Base-by-base conservation (phyloP, 2,113 vertebrate species). In the Mola mola region DNA sequence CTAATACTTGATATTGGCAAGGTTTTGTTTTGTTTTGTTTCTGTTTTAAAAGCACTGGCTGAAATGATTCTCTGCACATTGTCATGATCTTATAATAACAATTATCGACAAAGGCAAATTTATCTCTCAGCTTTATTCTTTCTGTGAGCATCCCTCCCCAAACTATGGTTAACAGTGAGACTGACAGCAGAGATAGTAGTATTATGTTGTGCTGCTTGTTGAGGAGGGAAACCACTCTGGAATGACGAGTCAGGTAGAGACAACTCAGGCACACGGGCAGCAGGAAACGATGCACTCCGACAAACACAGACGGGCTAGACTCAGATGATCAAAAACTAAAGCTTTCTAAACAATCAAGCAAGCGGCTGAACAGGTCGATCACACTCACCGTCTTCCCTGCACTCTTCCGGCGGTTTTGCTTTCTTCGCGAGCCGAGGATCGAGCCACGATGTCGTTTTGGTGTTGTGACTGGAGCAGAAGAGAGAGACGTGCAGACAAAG, bases 381-480 rank as follows among this genome's bases (percentile, higher is more conserved):
- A 52, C 16, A 83, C 96, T 95, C 93, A 99, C 97, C 97, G 83
- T 98, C 96, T 90, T 98, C 97, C 85, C 95, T 94, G 92, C 97
- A 99, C 86, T 98, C 97, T 94, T 99, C 97, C 46, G 96, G 96
- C 56, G 96, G 97, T 87, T 99, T 99, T 82, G 96, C 96, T 91
- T 96, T 98, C 93, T 97, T 98, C 50, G 96, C 96, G 77, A 98
- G 94, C 87, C 97, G 96, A 89, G 97, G 97, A 93, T 99, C 97
- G 79, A 99, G 93, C 97, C 97, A 99, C 80, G 97, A 98, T 84
- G 97, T 99, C 55, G 96, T 99, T 94, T 99, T 99, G 93, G 96
- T 98, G 93, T 99, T 98, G 93, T 99, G 97, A 93, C 97, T 99
- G 89, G 12, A 93, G 90, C 91, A 91, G 37, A 36, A 50, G 55